Evolutionary conservation across 2,113 vertebrate genomes (phyloP), one percentile per base, ranked within the genome.

Genomic region (Xiphorhynchus elegans): DNA sequence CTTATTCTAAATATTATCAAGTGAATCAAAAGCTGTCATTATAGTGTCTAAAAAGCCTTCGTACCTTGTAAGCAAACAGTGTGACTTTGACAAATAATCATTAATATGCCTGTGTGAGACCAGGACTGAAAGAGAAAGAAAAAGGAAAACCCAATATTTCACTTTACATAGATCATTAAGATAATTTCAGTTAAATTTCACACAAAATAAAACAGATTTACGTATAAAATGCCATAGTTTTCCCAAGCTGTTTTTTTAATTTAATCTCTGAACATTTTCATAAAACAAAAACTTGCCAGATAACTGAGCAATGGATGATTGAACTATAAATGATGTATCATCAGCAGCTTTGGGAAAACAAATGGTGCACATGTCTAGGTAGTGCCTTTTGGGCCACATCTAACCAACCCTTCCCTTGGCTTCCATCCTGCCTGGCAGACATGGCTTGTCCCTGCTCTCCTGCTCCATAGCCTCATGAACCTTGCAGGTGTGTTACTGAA

Each of bases 1-100:
- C 96, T 97, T 97, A 98, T 98, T 98, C 97, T 98, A 98, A 98
- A 98, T 98, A 98, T 98, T 97, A 98, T 97, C 97, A 98, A 98
- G 97, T 97, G 96, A 98, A 98, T 98, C 96, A 97, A 98, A 97
- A 98, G 97, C 97, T 96, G 49, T 98, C 97, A 98, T 98, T 98
- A 97, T 76, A 96, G 94, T 97, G 97, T 96, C 98, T 98, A 98
- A 98, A 98, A 98, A 98, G 97, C 96, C 98, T 98, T 97, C 96
- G 73, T 97, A 98, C 96, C 96, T 96, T 98, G 97, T 98, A 98
- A 98, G 98, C 98, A 98, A 98, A 98, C 98, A 98, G 97, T 98
- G 96, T 98, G 98, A 97, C 95, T 98, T 97, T 98, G 97, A 98
- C 97, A 98, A 98, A 98, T 98, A 98, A 97, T 98, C 97, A 98